Base-by-base conservation (phyloP, 1,140 invertebrate species). In the Paramacrobiotus metropolitanus region DNA sequence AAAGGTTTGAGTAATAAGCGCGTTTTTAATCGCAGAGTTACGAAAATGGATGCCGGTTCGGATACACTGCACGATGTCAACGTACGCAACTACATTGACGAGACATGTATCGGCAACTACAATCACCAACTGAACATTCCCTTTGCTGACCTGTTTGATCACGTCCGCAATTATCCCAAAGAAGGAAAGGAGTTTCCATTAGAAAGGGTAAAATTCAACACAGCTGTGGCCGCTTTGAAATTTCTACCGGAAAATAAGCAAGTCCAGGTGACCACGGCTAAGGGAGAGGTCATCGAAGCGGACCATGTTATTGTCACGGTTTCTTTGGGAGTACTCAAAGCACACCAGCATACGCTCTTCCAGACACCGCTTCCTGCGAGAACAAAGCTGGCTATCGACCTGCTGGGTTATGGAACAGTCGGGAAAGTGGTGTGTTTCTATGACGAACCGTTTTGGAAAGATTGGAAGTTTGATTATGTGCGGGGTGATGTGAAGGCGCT, bases 341-440 rank as follows among this genome's bases (percentile, higher is more conserved):
- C 80, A 59, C 74, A 71, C 31, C 66, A 72, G 62, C 30, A 44
- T 2, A 65, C 70, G 28, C 24, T 83, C 2, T 85, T 85, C 68
- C 72, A 70, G n/a, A 82, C 82, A 1, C 65, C 71, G 20, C 66
- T 84, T 31, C 79, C 82, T 0, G 60, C 68, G 21, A 68, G 77
- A 4, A 60, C 31, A 29, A 15, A 40, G 24, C 15, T 20, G 15
- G 24, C 34, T 28, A 64, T 45, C 21, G 2, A 84, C 84, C 73
- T 15, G 60, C 72, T 84, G 48, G 83, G 82, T 2, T 85, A 81
- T 72, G 79, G 78, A 55, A 74, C 77, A 2, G 79, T 85, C 29
- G 80, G 82, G 61, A 86, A 86, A 71, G 79, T 90, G 59, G 86
- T 83, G 65, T 67, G 85, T n/a, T 71, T 80, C 48, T 86, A 79